These are phyloP conservation scores for Eupsilia transversa DNA, from an alignment of 2,888 invertebrate species.

Conservation along the genomic window DNA sequence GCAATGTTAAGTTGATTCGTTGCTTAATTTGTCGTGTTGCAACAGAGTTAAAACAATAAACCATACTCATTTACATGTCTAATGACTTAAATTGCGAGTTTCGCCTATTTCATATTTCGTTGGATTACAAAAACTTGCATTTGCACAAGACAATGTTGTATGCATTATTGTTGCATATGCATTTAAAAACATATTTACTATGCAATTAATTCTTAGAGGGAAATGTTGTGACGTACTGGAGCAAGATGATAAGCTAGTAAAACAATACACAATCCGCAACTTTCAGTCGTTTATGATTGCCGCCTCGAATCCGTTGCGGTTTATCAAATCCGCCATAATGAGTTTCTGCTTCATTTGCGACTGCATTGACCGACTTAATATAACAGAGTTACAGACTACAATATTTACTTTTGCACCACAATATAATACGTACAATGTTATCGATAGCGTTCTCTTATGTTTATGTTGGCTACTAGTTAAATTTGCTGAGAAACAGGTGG, in stretches of 20 bases:
- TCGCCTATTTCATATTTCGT: constrained; percentile 24
- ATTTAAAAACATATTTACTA: constrained; percentile 21
- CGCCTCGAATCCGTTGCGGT: constrained; percentile 18
- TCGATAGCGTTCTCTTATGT: background rate
- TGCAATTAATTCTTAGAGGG: constrained; percentile 6
- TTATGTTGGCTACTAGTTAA: constrained; percentile 9
- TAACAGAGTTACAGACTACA: constrained; percentile 6
- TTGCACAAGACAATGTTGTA: constrained; percentile 24
- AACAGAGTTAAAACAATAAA: constrained; percentile 19
- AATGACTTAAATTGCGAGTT: constrained; percentile 41
- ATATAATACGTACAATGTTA: constrained; percentile 7
- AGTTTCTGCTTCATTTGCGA: constrained; percentile 46
- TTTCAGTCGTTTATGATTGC: constrained; percentile 22
- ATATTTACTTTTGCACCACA: constrained; percentile 25
- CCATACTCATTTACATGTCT: constrained; percentile 47
- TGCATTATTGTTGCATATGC: constrained; percentile 21
- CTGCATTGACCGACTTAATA: constrained; percentile 28
- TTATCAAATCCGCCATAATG: constrained; percentile 16
- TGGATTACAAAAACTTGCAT: constrained; percentile 32
- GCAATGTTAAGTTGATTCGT: background rate
- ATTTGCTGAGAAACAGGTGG: background rate
- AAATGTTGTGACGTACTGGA: constrained; percentile 4
- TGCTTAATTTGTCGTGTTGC: constrained; percentile 17
- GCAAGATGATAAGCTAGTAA: constrained; percentile 13
- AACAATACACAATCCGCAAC: constrained; percentile 18